Evolutionary conservation across 1,140 invertebrate species (phyloP).

Genomic region (Stenopsyche tienmushanensis): DNA sequence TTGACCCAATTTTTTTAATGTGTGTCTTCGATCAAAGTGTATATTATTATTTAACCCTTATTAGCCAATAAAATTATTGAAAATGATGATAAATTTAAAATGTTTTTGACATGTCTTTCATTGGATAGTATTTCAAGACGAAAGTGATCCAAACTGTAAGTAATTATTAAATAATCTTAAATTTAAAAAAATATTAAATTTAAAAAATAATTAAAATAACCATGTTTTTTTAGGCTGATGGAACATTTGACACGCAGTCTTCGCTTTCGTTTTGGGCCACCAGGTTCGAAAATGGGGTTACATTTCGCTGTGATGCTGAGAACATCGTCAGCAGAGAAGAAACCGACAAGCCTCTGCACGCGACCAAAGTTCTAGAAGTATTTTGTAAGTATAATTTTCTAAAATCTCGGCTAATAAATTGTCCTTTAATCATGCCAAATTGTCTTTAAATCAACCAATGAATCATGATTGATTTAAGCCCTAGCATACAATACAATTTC

Average conservation of each 20-base stretch:
- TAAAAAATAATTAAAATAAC: slow-evolving; percentile 1
- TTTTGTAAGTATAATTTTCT: slow-evolving; percentile 84
- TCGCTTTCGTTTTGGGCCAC: slow-evolving; percentile 75
- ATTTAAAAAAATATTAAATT: background rate
- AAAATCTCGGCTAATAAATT: too few species aligned
- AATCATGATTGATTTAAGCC: too few species aligned
- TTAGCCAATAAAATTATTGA: too few species aligned
- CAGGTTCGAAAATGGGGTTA: slow-evolving; percentile 76
- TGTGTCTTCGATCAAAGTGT: too few species aligned
- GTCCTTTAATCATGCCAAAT: too few species aligned
- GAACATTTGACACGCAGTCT: slow-evolving; percentile 76
- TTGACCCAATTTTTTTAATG: too few species aligned
- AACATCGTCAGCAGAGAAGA: slow-evolving; percentile 76
- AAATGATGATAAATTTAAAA: too few species aligned
- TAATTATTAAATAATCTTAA: too few species aligned
- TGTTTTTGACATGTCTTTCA: slow-evolving; percentile 33
- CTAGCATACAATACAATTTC: too few species aligned
- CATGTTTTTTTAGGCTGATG: slow-evolving; percentile 57
- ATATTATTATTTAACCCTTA: too few species aligned
- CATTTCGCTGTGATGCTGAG: slow-evolving; percentile 76
- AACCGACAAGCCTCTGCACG: slow-evolving; percentile 69
- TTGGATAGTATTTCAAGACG: slow-evolving; percentile 42
- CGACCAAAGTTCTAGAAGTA: slow-evolving; percentile 70
- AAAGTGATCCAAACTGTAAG: slow-evolving; percentile 44
- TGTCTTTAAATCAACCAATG: too few species aligned